Evolutionary conservation across 2,888 invertebrate species (phyloP).

Genomic region (Harpagoxenus sublaevis): DNA sequence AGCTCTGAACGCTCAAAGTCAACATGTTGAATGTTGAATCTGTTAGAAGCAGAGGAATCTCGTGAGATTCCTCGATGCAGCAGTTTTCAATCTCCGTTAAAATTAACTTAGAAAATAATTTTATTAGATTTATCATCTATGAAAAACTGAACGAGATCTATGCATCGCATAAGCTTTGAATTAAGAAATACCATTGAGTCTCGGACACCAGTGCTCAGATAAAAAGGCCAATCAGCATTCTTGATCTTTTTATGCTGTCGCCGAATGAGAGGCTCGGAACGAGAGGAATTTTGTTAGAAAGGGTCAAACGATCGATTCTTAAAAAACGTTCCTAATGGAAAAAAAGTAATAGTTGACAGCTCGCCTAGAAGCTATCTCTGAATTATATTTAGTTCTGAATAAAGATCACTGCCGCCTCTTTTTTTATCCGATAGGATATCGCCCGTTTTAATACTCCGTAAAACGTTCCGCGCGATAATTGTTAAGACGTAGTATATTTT

Average conservation of each 20-base stretch:
- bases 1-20: neutral
- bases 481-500: constrained; percentile 59
- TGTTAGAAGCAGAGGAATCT: neutral
- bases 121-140: neutral
- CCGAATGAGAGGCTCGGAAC: neutral
- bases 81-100: neutral
- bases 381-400: constrained; percentile 60
- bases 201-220: neutral
- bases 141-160: neutral
- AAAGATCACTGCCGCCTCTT: constrained; percentile 1
- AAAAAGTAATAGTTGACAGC: constrained; percentile 26
- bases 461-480: constrained; percentile 66
- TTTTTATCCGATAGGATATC: constrained; percentile 25
- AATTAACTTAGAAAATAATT: neutral
- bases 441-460: constrained; percentile 56
- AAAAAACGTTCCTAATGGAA: neutral
- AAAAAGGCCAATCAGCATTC: constrained; percentile 6
- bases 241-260: neutral
- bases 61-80: neutral
- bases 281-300: constrained; percentile 24
- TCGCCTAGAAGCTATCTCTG: constrained; percentile 54
- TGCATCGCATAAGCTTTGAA: neutral
- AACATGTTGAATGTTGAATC: constrained; percentile 2
- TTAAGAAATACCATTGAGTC: neutral
- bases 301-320: neutral